A percentile compares a stretch with the other conserved stretches of the same genome.
Evolutionary conservation across 2,888 invertebrate species (phyloP).

Genomic region (Papilio demoleus): DNA sequence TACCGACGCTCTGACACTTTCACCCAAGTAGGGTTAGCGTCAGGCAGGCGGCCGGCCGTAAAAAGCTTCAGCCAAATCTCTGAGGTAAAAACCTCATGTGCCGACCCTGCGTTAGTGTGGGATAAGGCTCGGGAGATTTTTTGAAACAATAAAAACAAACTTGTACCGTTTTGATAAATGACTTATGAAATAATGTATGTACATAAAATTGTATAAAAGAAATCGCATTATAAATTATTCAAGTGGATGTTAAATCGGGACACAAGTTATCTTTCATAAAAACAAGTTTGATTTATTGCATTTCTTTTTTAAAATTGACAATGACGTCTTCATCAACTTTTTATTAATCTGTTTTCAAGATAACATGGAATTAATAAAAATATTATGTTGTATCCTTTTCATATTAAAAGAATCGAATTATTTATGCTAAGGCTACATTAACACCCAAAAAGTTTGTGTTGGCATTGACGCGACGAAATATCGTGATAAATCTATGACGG

Average conservation of each 20-base stretch:
- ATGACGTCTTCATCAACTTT: constrained; percentile 10
- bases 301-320: constrained; percentile 21
- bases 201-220: constrained; percentile 22
- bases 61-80: no score
- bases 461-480: no score
- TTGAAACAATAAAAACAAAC: not conserved
- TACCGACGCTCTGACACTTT: no score
- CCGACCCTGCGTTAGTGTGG: no score
- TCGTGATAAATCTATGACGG: no score
- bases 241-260: constrained; percentile 21
- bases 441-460: no score
- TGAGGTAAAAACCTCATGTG: no score
- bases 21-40: no score
- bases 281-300: constrained; percentile 29
- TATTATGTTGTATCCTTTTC: not conserved
- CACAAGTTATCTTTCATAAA: constrained; percentile 16
- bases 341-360: constrained; percentile 2
- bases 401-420: no score
- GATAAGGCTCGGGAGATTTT: no score
- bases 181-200: constrained; percentile 11
- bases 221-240: constrained; percentile 29
- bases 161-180: constrained; percentile 1
- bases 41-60: no score
- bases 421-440: no score
- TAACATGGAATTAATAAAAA: constrained; percentile 6